These are phyloP conservation scores for Margarornis squamiger DNA, from an alignment of 2,797 vertebrate species.

Conservation along the genomic window DNA sequence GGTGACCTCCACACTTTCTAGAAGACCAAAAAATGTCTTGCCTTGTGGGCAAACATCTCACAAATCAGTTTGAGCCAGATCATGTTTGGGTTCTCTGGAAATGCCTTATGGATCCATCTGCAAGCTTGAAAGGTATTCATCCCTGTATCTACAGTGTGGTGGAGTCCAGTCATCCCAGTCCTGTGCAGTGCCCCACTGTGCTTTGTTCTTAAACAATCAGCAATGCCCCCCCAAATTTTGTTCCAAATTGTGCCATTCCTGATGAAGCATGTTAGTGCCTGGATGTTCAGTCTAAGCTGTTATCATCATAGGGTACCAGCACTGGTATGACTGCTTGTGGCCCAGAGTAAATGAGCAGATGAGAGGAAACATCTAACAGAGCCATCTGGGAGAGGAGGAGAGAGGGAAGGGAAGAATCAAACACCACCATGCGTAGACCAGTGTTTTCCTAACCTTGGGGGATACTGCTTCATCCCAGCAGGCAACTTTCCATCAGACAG, in stretches of 20 bases:
- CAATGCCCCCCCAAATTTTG: rapidly evolving
- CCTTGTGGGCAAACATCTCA: background rate
- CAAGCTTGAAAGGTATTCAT: background rate
- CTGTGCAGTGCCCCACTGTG: background rate
- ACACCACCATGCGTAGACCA: background rate
- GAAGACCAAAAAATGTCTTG: background rate
- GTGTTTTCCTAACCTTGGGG: background rate
- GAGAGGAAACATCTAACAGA: background rate
- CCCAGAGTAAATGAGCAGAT: background rate
- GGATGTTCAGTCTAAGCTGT: background rate
- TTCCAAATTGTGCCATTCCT: background rate
- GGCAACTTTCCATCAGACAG: background rate
- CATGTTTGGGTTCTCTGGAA: background rate
- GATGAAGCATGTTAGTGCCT: background rate
- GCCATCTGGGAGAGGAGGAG: background rate
- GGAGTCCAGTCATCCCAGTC: background rate
- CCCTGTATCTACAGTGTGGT: background rate
- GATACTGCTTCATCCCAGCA: background rate
- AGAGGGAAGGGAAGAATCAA: background rate
- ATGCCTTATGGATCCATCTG: background rate
- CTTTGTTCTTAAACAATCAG: background rate
- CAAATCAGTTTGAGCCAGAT: background rate
- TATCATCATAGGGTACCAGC: background rate
- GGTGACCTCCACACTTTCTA: background rate
- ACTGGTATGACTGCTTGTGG: background rate